Conservation (phyloP, 92 coral and sea anemone genomes). For the Porites lobata region DNA sequence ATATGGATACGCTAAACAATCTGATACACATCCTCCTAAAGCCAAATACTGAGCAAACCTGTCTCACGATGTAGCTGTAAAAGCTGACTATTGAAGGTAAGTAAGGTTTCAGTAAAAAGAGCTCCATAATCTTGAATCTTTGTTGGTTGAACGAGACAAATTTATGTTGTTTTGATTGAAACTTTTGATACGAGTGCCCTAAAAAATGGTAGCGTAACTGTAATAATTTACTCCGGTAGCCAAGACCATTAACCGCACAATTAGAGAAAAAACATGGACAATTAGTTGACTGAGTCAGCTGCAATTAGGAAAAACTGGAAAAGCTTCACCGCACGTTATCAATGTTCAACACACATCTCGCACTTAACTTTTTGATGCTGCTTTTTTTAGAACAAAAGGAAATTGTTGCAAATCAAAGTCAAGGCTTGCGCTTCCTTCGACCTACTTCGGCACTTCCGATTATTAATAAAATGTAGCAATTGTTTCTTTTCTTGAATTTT, state of each 20-base stretch:
- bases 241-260: conserved; percentile 27
- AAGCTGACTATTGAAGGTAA: not conserved
- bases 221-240: not conserved
- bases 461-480: not conserved
- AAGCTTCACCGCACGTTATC: conserved; percentile 44
- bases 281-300: conserved; percentile 32
- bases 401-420: not conserved
- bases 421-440: conserved; percentile 20
- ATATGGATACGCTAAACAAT: not conserved
- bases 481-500: not conserved
- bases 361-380: conserved; percentile 24
- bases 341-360: not conserved
- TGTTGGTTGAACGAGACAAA: not conserved
- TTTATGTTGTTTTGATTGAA: not conserved
- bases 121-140: not conserved
- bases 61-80: not conserved
- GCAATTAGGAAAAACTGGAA: conserved; percentile 19
- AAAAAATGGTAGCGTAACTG: not conserved
- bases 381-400: not conserved
- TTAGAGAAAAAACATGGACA: conserved; percentile 22
- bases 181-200: conserved; percentile 12
- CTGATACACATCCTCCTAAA: not conserved
- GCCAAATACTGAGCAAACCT: not conserved
- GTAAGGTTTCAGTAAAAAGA: not conserved
- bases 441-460: conserved; percentile 13